Base-by-base conservation (phyloP, 2,113 vertebrate genomes). In the Gallinago jamesoni region DNA sequence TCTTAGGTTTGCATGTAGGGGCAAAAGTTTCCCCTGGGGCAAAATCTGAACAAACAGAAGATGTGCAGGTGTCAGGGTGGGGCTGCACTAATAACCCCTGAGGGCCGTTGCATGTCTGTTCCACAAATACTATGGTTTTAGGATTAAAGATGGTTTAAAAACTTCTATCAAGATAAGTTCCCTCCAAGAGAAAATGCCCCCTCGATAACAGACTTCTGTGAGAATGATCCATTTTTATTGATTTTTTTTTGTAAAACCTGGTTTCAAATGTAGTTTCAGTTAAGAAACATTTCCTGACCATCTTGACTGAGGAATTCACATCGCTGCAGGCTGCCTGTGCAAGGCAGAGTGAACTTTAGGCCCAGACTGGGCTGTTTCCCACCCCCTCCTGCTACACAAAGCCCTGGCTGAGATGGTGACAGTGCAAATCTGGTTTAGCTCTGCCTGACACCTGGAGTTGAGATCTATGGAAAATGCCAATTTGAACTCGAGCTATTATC, bases 261-360 rank as follows among this genome's bases (percentile, higher is more conserved):
- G 1, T 90, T 95, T 95, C 59, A 92, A 91, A 93, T 41, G 33
- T 79, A 75, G 35, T 69, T 94, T 82, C 66, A 89, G 53, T 59
- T 69, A 66, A 84, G 74, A 92, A 89, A 39, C 25, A n/a, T 94
- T 96, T 90, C 83, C 89, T 89, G 90, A 56, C 80, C 73, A 24
- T 93, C 86, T 91, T 53, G 33, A 56, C 73, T 79, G 41, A 87
- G 77, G 88, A 94, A 94, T 96, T 90, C 69, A 67, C 60, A 45
- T 87, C 2, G 77, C 96, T 94, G 77, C 86, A 89, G 83, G 88
- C 94, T 90, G 79, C 62, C 69, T 79, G 41, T 78, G 66, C 62
- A 82, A 93, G 62, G 66, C 85, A 90, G 50, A 72, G 33, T 94
- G 94, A 97, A 94, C 88, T 97, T 97, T 84, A 76, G 80, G 53